Evolutionary conservation across 2,888 invertebrate species (phyloP), one percentile per base, ranked within the genome.

Genomic region (Campoplex nolae): DNA sequence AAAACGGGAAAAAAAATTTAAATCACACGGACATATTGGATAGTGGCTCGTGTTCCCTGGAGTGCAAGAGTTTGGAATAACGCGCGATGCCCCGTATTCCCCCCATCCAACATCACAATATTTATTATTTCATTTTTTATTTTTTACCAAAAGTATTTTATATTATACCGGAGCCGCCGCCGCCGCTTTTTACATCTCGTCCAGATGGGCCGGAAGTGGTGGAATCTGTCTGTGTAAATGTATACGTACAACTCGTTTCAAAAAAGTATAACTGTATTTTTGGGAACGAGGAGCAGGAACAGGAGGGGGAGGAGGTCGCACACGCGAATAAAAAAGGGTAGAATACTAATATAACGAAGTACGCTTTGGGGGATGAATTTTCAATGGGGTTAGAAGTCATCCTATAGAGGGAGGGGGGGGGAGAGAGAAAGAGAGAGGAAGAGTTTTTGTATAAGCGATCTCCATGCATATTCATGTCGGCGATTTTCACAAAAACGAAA

Each of bases 381-480:
- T 67, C 42, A 18, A 62, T 48, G 51, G 18, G 85, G 58, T 86
- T 81, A 23, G n/a, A 79, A 77, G 68, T 84, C 58, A 84, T 48
- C 56, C 65, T 56, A 32, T 76, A 80, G 74, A 73, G 70, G 73
- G 75, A 23, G 38, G 9, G 45, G 4, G 7, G 11, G 11, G 11
- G 45, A 9, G 45, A 45, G 45, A 32, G 48, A 48, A 62, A 58
- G 38, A 48, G 86, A 85, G 87, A 58, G 87, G 84, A 62, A 85
- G 84, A 81, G 75, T 76, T 76, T 79, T 54, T 56, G 92, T 93
- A 92, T 93, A 93, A 94, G 93, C 93, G 93, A 92, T 93, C 92
- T 92, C 92, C 93, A 94, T 94, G 93, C 93, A 94, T 94, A 94
- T 94, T 94, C 92, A 94, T 93, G 93, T 89, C 48, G 45, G 91